Evolutionary conservation across 2,113 vertebrate genomes (phyloP), one percentile per base, ranked within the genome.

Genomic region (Atractosteus spatula): DNA sequence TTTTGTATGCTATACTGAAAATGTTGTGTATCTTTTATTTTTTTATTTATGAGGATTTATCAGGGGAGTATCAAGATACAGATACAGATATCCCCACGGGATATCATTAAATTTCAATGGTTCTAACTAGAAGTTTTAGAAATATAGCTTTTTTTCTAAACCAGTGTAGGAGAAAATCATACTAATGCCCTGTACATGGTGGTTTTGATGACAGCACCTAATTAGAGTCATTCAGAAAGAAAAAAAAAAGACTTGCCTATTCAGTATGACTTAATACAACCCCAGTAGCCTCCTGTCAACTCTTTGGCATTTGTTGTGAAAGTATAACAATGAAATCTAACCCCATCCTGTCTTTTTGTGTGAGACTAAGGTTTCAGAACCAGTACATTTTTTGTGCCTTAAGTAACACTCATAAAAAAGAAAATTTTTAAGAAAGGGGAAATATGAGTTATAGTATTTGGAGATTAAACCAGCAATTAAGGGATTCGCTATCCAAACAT

Each of bases 401-500:
- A 73, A 74, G 71, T 70, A 77, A 77, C 51, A 71, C 55, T 70
- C 69, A 76, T 57, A 65, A 71, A 76, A 69, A 14, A 66, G 7
- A 11, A 63, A 41, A 29, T 73, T 72, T 70, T 69, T 66, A 68
- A 65, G 45, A 64, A 79, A 79, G 71, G 42, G 51, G 55, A 79
- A 65, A 62, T 79, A 71, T 87, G 77, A 84, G 74, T 78, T 81
- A 85, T 78, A 68, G 63, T 73, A 72, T 84, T 76, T 78, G 66
- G 77, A 83, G 65, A 78, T 84, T 79, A 75, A 83, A 73, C 70
- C 72, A 72, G 62, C 74, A 86, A 86, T 86, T 86, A 85, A 79
- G 75, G 75, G 76, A 87, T 70, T 81, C 71, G 75, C 81, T 85
- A 78, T 78, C 64, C 80, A 86, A 86, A 86, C 76, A 86, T 76